A percentile compares a stretch with the other conserved stretches of the same genome.
These are phyloP conservation scores for Xylocampa areola DNA, from an alignment of 2,888 invertebrate genomes.

Conservation along the genomic window DNA sequence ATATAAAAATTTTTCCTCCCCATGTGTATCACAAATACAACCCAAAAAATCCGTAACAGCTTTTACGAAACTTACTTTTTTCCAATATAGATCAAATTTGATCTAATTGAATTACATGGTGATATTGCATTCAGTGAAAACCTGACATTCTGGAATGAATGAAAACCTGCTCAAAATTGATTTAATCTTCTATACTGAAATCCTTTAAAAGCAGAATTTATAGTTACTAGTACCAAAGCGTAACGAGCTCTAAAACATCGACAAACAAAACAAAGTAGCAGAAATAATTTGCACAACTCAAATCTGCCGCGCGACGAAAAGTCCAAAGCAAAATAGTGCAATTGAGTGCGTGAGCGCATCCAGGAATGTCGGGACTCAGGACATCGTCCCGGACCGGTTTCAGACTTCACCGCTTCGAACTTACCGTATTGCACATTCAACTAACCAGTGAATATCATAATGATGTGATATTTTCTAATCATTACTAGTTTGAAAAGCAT, in stretches of 20 bases:
- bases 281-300: constrained; percentile 40
- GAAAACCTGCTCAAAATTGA: too few species aligned
- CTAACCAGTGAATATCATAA: constrained; percentile 58
- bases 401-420: constrained; percentile 63
- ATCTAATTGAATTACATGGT: too few species aligned
- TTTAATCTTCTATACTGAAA: too few species aligned
- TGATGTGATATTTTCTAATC: constrained; percentile 48
- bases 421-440: constrained; percentile 62
- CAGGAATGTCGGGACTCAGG: constrained; percentile 84
- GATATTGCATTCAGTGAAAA: too few species aligned
- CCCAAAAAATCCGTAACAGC: background rate
- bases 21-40: background rate
- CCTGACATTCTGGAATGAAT: too few species aligned
- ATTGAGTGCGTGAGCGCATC: constrained; percentile 74
- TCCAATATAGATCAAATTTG: too few species aligned
- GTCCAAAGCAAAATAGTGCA: constrained; percentile 66
- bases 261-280: background rate
- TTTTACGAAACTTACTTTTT: too few species aligned
- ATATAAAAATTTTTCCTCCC: background rate
- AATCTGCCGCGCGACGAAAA: constrained; percentile 58
- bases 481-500: background rate
- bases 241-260: too few species aligned
- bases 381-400: constrained; percentile 84
- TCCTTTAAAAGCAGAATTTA: too few species aligned
- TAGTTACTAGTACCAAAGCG: too few species aligned